phyloP scores from a whole-genome alignment of 1,140 invertebrate genomes.

The Drosophila navojoa region DNA sequence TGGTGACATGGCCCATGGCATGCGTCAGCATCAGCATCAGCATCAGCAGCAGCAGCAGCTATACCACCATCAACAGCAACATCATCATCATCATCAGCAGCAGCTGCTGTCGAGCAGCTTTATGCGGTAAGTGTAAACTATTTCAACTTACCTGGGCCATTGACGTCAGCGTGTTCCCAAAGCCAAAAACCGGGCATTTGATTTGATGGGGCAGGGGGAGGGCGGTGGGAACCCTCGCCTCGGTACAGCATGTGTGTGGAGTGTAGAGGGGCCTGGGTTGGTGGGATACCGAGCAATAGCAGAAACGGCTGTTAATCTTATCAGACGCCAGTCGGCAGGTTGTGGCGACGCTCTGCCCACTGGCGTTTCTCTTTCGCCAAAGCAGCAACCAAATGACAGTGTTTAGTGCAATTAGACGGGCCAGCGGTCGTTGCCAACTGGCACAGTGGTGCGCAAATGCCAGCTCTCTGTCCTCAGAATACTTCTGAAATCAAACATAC shows the following conservation, averaged over 20 bases:
- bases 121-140: constrained; percentile 78
- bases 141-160: constrained; percentile 55
- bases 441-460: not conserved
- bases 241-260: not conserved
- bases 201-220: too few relatives aligned
- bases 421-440: constrained; percentile 28
- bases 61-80: constrained; percentile 75
- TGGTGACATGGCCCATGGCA: constrained; percentile 81
- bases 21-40: constrained; percentile 56
- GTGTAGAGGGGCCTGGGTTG: not conserved
- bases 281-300: constrained; percentile 3
- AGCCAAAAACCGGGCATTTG: not conserved
- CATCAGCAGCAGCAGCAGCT: constrained; percentile 60
- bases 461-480: not conserved
- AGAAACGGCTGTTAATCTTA: constrained; percentile 49
- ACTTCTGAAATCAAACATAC: not conserved
- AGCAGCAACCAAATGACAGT: constrained; percentile 41
- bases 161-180: constrained; percentile 52
- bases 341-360: constrained; percentile 37
- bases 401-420: constrained; percentile 54
- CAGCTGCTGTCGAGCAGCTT: constrained; percentile 63
- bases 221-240: not conserved
- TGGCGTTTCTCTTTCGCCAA: constrained; percentile 47
- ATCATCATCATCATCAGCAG: constrained; percentile 48
- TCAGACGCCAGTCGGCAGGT: constrained; percentile 36